A percentile compares a stretch with the other conserved stretches of the same genome.
Evolutionary conservation across 2,797 vertebrate genomes (phyloP).

Genomic region (Gallinago solitaria): DNA sequence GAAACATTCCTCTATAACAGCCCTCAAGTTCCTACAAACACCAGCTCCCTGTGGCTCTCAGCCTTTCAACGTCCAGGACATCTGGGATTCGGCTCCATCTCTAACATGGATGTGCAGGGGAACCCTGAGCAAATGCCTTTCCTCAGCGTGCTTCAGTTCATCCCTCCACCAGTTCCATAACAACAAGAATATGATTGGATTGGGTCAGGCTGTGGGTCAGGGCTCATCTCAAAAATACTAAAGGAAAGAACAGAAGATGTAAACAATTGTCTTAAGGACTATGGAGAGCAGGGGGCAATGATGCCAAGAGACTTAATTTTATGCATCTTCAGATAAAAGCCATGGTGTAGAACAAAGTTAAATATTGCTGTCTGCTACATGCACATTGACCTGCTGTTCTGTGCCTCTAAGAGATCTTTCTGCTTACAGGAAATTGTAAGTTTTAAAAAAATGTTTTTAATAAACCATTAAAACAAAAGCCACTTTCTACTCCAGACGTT

Average conservation of each 20-base stretch:
- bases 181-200: rapidly evolving
- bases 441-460: background rate
- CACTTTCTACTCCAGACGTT: slow-evolving; percentile 3
- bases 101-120: rapidly evolving
- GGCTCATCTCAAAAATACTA: background rate
- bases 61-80: background rate
- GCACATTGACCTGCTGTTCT: slow-evolving; percentile 23
- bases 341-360: background rate
- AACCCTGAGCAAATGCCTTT: background rate
- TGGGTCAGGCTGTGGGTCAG: background rate
- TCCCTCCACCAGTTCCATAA: background rate
- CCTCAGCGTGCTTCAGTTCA: background rate
- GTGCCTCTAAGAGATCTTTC: background rate
- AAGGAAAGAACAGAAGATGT: background rate
- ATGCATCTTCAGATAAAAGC: background rate
- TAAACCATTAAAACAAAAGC: slow-evolving; percentile 59
- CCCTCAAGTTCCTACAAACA: background rate
- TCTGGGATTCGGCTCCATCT: background rate
- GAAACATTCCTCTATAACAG: background rate
- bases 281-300: background rate
- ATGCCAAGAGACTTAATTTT: background rate
- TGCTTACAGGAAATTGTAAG: slow-evolving; percentile 43
- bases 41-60: background rate
- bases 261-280: background rate
- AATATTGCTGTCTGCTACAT: slow-evolving; percentile 10